Conservation (phyloP, 2,888 invertebrate species). For the Mechanitis messenoides region DNA sequence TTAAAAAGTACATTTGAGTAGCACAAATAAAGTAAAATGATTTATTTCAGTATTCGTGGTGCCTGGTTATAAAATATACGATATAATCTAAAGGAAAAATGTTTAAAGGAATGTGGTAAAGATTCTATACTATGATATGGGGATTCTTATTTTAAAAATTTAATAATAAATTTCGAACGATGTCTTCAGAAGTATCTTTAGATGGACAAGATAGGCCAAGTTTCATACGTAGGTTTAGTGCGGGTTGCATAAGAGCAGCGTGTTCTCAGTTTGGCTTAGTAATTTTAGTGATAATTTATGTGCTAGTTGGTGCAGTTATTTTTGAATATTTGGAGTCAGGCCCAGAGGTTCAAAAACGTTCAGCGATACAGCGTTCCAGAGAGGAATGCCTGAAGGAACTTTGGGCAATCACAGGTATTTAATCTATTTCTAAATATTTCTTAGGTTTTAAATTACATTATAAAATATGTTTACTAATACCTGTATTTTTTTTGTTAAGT, state of each 20-base stretch:
- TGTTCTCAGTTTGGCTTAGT: conserved; percentile 84
- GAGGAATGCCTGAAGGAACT: conserved; percentile 84
- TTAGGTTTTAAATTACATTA: background rate
- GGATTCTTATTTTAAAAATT: conserved; percentile 15
- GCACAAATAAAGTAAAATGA: conserved; percentile 1
- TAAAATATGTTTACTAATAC: background rate
- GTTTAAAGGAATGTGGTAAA: conserved; percentile 13
- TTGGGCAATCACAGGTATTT: conserved; percentile 87
- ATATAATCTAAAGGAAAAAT: conserved; percentile 9
- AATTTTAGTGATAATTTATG: conserved; percentile 83
- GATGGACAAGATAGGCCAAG: conserved; percentile 63
- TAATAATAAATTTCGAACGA: conserved; percentile 32
- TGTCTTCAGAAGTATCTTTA: conserved; percentile 71
- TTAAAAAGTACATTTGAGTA: conserved; percentile 3
- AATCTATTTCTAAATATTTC: background rate
- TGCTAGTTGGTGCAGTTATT: conserved; percentile 83
- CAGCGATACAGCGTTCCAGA: conserved; percentile 78
- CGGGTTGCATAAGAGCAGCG: conserved; percentile 73
- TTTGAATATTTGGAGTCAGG: conserved; percentile 86
- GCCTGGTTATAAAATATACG: background rate
- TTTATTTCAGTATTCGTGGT: conserved; percentile 1
- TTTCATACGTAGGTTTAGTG: conserved; percentile 47
- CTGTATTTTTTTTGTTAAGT: conserved; percentile 8
- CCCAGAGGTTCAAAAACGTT: conserved; percentile 79
- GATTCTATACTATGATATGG: conserved; percentile 10